phyloP scores from a whole-genome alignment of 1,140 invertebrate genomes.

The Neodiprion lecontei region DNA sequence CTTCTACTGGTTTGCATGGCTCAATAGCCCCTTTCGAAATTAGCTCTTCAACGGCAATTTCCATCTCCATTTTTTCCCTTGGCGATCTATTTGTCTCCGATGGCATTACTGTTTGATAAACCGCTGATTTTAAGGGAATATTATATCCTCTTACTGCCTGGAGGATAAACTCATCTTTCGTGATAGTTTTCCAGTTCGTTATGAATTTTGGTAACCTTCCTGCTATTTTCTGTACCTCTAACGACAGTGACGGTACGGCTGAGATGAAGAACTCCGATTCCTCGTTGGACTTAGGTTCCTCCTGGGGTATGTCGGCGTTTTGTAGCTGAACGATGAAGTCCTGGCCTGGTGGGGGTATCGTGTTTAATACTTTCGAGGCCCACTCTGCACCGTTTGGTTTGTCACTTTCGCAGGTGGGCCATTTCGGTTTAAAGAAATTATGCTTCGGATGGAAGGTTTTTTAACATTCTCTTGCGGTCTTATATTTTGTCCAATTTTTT shows the following conservation, averaged over 20 bases:
- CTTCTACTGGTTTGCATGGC: constrained; percentile 3
- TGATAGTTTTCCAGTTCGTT: constrained; percentile 19
- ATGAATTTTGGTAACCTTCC: constrained; percentile 15
- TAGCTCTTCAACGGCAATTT: constrained; percentile 15
- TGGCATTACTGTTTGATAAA: constrained; percentile 15
- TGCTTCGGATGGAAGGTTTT: constrained; percentile 12
- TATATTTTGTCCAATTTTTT: constrained; percentile 19
- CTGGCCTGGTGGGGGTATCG: constrained; percentile 8
- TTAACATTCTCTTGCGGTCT: not conserved
- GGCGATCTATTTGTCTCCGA: constrained; percentile 8
- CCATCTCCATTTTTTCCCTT: constrained; percentile 15
- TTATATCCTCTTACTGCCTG: constrained; percentile 14
- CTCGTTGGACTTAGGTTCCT: constrained; percentile 12
- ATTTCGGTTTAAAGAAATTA: constrained; percentile 17
- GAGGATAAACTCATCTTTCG: constrained; percentile 14
- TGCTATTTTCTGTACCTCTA: constrained; percentile 13
- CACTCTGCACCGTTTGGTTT: not conserved
- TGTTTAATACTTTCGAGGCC: constrained; percentile 17
- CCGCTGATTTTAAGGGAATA: constrained; percentile 16
- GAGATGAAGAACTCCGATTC: constrained; percentile 2
- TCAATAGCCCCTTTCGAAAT: constrained; percentile 19
- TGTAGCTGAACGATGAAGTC: constrained; percentile 13
- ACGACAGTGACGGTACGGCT: constrained; percentile 13
- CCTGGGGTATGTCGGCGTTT: constrained; percentile 14
- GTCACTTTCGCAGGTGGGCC: not conserved